Evolutionary conservation across 2,797 vertebrate genomes (phyloP).

Genomic region (Arnoldichthys spilopterus): DNA sequence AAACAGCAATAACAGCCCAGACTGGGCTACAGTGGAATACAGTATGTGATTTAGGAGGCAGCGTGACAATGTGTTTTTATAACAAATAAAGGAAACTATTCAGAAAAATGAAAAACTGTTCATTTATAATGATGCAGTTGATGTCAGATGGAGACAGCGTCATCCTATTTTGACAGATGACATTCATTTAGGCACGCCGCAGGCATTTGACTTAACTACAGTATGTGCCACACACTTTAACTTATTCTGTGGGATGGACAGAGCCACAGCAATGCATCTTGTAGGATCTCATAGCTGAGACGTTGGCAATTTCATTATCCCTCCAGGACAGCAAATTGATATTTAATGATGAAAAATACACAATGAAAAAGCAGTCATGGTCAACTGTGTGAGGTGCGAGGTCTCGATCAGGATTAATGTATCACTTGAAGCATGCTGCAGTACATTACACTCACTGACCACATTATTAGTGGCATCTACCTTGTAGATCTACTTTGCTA

Average conservation of each 20-base stretch:
- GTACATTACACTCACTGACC: background rate
- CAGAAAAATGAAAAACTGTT: background rate
- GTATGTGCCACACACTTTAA: slow-evolving; percentile 3
- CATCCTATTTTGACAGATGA: slow-evolving; percentile 32
- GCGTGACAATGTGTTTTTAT: slow-evolving; percentile 15
- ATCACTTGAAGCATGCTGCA: background rate
- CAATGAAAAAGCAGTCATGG: slow-evolving; percentile 34
- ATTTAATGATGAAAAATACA: slow-evolving; percentile 42
- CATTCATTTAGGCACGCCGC: background rate
- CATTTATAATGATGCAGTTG: slow-evolving; percentile 7
- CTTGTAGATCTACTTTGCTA: background rate
- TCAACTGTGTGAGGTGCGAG: slow-evolving; percentile 15
- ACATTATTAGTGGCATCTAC: background rate
- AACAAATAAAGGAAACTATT: slow-evolving; percentile 25
- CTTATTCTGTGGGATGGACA: slow-evolving; percentile 14
- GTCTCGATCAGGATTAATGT: slow-evolving; percentile 7
- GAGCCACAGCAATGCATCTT: slow-evolving; percentile 24
- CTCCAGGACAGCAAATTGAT: slow-evolving; percentile 24
- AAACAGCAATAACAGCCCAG: background rate
- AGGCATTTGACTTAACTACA: slow-evolving; percentile 6
- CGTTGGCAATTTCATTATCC: slow-evolving; percentile 40
- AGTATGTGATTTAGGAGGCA: background rate
- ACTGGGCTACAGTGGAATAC: background rate
- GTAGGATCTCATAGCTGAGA: slow-evolving; percentile 24
- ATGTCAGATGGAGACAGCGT: slow-evolving; percentile 8